Conservation (phyloP, 2,113 vertebrate genomes). For the Periophthalmodon schlosseri region DNA sequence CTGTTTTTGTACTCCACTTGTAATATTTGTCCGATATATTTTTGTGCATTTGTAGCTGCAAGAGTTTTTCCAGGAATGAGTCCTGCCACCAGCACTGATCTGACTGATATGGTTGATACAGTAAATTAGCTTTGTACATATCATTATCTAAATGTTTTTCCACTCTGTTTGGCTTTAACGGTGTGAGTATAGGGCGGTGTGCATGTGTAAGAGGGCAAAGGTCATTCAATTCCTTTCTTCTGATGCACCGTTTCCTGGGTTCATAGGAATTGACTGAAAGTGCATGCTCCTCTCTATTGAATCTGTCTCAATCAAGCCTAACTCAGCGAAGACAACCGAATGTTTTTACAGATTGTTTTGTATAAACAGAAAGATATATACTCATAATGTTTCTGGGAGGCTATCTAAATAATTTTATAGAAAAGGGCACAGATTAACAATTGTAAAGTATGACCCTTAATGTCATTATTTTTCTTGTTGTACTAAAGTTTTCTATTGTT, state of each 20-base stretch:
- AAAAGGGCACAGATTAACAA: constrained; percentile 46
- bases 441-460: constrained; percentile 55
- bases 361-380: constrained; percentile 67
- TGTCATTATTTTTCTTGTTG: constrained; percentile 47
- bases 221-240: constrained; percentile 23
- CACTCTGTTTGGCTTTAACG: constrained; percentile 34
- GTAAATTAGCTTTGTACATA: constrained; percentile 65
- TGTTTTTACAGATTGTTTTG: constrained; percentile 78
- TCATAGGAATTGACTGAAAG: constrained; percentile 17
- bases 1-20: constrained; percentile 62
- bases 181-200: constrained; percentile 9
- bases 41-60: constrained; percentile 61
- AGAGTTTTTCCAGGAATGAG: constrained; percentile 46
- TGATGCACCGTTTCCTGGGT: constrained; percentile 22
- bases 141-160: constrained; percentile 49
- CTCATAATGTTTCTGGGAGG: constrained; percentile 68
- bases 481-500: constrained; percentile 65
- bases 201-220: constrained; percentile 21
- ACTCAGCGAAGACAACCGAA: constrained; percentile 73
- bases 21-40: constrained; percentile 40
- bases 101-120: constrained; percentile 23
- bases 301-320: constrained; percentile 45
- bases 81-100: constrained; percentile 73
- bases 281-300: constrained; percentile 39
- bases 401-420: constrained; percentile 48